phyloP scores from a whole-genome alignment of 2,113 vertebrate species.

The Symphodus melops region DNA sequence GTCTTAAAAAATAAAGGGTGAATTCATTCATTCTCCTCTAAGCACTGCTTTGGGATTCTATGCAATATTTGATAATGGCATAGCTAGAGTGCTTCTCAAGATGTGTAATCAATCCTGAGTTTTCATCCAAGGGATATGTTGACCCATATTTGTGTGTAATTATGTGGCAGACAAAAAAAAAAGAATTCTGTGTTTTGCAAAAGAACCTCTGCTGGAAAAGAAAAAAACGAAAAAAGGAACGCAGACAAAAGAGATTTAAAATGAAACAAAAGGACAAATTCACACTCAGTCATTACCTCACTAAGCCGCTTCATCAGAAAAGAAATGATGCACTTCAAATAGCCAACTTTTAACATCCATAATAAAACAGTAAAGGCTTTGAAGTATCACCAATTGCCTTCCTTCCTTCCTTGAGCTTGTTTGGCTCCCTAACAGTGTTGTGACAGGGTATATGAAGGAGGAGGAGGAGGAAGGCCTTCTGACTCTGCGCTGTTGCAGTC shows the following conservation, averaged over 20 bases:
- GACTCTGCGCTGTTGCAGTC: slow-evolving; percentile 76
- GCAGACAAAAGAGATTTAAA: slow-evolving; percentile 18
- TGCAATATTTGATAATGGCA: slow-evolving; percentile 60
- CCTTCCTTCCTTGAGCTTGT: slow-evolving; percentile 16
- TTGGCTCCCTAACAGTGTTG: slow-evolving; percentile 51
- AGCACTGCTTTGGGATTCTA: slow-evolving; percentile 47
- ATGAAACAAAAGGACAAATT: slow-evolving; percentile 11
- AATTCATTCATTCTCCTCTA: slow-evolving; percentile 55
- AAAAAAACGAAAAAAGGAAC: slow-evolving; percentile 10
- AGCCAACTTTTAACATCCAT: slow-evolving; percentile 31
- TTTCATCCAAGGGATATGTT: slow-evolving; percentile 50
- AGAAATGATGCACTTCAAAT: slow-evolving; percentile 20
- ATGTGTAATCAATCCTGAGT: slow-evolving; percentile 55
- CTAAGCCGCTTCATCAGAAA: slow-evolving; percentile 5
- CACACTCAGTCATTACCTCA: slow-evolving; percentile 7
- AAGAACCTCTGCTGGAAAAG: slow-evolving; percentile 10
- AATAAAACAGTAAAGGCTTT: slow-evolving; percentile 8
- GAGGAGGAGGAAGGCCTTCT: slow-evolving; percentile 69
- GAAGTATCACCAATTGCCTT: slow-evolving; percentile 19
- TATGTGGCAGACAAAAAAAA: slow-evolving; percentile 31
- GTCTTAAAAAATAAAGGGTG: slow-evolving; percentile 50
- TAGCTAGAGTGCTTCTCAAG: slow-evolving; percentile 50
- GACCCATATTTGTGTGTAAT: slow-evolving; percentile 55
- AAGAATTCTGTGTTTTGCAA: slow-evolving; percentile 21
- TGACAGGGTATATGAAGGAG: slow-evolving; percentile 36